Percentiles rank a stretch among this genome's conserved stretches.
These are phyloP conservation scores for Cryptocephalus primarius DNA, from an alignment of 2,888 invertebrate species.

Conservation along the genomic window DNA sequence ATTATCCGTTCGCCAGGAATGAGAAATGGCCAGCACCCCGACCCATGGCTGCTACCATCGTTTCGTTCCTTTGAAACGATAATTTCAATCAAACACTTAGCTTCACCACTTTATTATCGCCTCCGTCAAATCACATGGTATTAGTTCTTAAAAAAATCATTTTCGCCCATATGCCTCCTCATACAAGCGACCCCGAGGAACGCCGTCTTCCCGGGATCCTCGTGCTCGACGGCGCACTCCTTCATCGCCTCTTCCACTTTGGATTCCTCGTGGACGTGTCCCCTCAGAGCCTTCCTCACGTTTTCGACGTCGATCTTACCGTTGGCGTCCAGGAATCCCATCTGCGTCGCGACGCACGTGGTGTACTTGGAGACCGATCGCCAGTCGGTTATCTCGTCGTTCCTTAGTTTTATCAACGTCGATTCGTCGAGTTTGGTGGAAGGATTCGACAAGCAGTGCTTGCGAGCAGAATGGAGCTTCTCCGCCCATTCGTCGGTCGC, in stretches of 20 bases:
- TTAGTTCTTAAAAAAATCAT: conserved; percentile 1
- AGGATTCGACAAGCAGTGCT: no score
- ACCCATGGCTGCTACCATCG: no score
- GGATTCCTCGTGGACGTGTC: not conserved
- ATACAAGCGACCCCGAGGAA: not conserved
- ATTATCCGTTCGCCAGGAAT: no score
- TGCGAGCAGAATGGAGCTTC: no score
- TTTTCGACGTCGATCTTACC: conserved; percentile 1
- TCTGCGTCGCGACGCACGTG: not conserved
- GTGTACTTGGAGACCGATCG: not conserved
- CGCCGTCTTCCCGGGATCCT: not conserved
- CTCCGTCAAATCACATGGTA: not conserved
- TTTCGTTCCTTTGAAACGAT: no score
- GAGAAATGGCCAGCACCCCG: no score
- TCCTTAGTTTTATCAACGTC: no score
- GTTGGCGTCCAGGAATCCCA: conserved; percentile 1
- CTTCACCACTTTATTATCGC: not conserved
- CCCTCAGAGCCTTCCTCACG: not conserved
- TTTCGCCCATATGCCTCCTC: no score
- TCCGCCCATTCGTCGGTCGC: no score
- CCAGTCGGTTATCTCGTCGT: no score
- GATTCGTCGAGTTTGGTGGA: no score
- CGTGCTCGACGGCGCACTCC: not conserved
- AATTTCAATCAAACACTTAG: no score
- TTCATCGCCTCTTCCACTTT: not conserved